A percentile compares a stretch with the other conserved stretches of the same genome.
Conservation (phyloP, 1,140 invertebrate species). For the Drosophila arawakana region DNA sequence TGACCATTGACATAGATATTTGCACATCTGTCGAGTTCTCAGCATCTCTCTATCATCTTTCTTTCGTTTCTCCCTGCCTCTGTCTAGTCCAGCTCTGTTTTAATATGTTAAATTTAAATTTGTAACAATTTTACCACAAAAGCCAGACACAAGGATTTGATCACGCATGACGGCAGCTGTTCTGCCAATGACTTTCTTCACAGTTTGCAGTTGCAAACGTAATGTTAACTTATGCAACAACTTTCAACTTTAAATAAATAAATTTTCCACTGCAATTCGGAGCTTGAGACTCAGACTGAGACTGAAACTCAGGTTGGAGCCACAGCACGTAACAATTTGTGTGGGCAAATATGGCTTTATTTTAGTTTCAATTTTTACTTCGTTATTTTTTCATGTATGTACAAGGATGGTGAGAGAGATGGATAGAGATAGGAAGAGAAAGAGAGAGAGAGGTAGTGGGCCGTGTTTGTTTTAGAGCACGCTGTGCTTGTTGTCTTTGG, state of each 20-base stretch:
- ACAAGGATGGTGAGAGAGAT: slow-evolving; percentile 14
- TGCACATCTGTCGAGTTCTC: slow-evolving; percentile 64
- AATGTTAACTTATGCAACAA: slow-evolving; percentile 72
- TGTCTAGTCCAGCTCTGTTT: slow-evolving; percentile 28
- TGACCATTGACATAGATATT: slow-evolving; percentile 75
- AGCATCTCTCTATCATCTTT: slow-evolving; percentile 15
- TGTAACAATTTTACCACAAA: slow-evolving; percentile 53
- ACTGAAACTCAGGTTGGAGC: slow-evolving; percentile 7
- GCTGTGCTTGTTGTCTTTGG: slow-evolving; percentile 70
- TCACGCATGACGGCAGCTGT: slow-evolving; percentile 16
- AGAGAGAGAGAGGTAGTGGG: slow-evolving; percentile 2
- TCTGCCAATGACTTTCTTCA: slow-evolving; percentile 42
- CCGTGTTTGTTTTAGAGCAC: slow-evolving; percentile 74
- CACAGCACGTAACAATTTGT: slow-evolving; percentile 73
- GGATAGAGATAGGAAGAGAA: slow-evolving; percentile 28
- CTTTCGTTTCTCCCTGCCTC: too few species aligned
- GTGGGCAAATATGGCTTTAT: slow-evolving; percentile 79
- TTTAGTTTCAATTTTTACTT: slow-evolving; percentile 83
- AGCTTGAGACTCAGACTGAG: slow-evolving; percentile 17
- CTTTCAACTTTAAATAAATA: slow-evolving; percentile 81
- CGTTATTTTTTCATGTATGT: slow-evolving; percentile 71
- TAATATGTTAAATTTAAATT: slow-evolving; percentile 66
- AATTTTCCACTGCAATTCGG: slow-evolving; percentile 53
- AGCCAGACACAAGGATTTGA: background rate
- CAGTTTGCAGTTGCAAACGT: slow-evolving; percentile 27